phyloP scores from a whole-genome alignment of 2,797 vertebrate genomes.

The Eidolon dupreanum region DNA sequence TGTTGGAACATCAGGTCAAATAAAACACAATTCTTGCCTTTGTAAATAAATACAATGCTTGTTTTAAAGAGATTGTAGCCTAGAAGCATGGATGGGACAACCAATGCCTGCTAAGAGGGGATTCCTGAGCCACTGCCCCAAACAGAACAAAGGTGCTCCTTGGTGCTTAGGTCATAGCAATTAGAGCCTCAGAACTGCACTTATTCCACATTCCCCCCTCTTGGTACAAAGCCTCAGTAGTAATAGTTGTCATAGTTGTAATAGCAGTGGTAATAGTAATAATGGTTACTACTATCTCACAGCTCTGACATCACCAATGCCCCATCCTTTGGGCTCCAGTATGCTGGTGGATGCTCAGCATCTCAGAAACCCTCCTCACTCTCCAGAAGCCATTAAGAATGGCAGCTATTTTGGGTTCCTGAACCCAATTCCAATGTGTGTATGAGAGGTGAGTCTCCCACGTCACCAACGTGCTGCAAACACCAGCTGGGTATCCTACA shows the following conservation, averaged over 20 bases:
- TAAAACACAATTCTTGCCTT: not conserved
- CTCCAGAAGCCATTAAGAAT: not conserved
- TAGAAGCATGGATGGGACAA: not conserved
- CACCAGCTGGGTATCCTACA: not conserved
- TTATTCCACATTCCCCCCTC: not conserved
- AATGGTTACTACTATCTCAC: not conserved
- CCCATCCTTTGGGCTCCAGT: not conserved
- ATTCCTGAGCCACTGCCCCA: not conserved
- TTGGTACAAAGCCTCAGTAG: not conserved
- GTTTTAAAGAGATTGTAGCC: not conserved
- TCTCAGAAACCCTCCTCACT: not conserved
- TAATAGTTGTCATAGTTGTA: not conserved
- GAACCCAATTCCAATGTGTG: not conserved
- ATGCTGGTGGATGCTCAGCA: not conserved
- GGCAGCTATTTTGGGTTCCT: not conserved
- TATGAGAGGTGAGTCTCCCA: not conserved
- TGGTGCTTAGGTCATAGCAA: not conserved
- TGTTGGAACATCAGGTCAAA: constrained; percentile 33
- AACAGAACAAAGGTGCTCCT: not conserved
- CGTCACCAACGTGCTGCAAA: not conserved
- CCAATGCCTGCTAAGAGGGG: not conserved
- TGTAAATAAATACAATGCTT: not conserved
- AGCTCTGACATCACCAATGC: not conserved
- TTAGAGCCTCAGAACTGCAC: not conserved
- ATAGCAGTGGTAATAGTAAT: not conserved